Base-by-base conservation (phyloP, 2,797 vertebrate genomes). In the Coregonus ussuriensis region DNA sequence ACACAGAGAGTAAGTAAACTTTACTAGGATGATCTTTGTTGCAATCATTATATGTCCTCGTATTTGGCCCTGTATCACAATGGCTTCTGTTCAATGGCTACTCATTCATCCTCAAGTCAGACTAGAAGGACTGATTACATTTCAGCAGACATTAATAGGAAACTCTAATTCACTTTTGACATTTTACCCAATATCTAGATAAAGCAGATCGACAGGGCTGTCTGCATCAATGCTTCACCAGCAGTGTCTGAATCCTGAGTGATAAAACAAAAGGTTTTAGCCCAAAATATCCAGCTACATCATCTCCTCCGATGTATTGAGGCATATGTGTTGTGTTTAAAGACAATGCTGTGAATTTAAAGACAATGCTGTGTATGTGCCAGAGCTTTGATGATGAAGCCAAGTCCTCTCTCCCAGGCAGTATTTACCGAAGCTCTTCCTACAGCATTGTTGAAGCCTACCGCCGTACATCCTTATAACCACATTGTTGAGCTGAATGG, bases 361-460 rank as follows among this genome's bases (percentile, higher is more conserved):
- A 92, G 91, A 94, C 93, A 94, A 94, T 93, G 91, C 83, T 74
- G 86, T 74, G 81, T 77, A 77, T 85, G 88, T 89, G 88, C 87
- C 88, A 88, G 81, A n/a, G 67, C 93, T 94, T 94, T 94, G 93
- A 94, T 89, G 91, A 78, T 0, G 65, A 85, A 86, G 92, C 93
- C 94, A 94, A 91, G 81, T n/a, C 77, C 87, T 81, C 82, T 92
- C 90, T 74, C 91, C 92, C 88, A 90, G 90, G 87, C 88, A 84
- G 88, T 92, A 91, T 93, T 93, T 91, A 93, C 89, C 82, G 86
- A 77, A 66, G 90, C 89, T 91, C 92, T 95, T 94, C 93, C 94
- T 90, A 88, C 85, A 88, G 84, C 89, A 94, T 95, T 95, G 93
- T 94, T 94, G 88, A 91, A 89, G 89, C 92, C 87, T 90, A 91